phyloP scores from a whole-genome alignment of 1,140 invertebrate genomes.

The Aphelenchoides besseyi region DNA sequence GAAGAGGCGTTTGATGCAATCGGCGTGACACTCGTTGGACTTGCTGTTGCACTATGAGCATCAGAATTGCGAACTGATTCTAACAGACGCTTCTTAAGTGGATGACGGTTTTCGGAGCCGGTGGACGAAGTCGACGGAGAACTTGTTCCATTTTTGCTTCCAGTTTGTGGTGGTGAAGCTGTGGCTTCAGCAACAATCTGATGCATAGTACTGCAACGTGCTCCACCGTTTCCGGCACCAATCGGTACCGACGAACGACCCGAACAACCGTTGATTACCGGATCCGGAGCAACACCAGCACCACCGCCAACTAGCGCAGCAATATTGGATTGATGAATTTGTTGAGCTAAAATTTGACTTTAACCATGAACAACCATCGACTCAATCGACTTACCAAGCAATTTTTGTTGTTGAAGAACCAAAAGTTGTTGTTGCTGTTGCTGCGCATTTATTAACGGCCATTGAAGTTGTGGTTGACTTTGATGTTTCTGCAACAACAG shows the following conservation, averaged over 20 bases:
- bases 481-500: conserved; percentile 46
- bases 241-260: conserved; percentile 39
- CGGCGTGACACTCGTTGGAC: conserved; percentile 2
- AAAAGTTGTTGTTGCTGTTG: conserved; percentile 38
- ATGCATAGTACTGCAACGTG: conserved; percentile 15
- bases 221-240: conserved; percentile 11
- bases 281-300: conserved; percentile 42
- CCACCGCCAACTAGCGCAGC: conserved; percentile 46
- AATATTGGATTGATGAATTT: conserved; percentile 46
- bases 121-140: conserved; percentile 27
- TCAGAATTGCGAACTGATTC: conserved; percentile 27
- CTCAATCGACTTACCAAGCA: conserved; percentile 15
- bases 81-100: conserved; percentile 41
- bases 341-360: conserved; percentile 31
- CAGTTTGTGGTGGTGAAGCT: conserved; percentile 5
- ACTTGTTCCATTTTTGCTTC: conserved; percentile 16
- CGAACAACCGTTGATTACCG: conserved; percentile 40
- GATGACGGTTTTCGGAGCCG: conserved; percentile 33
- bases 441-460: not conserved
- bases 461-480: conserved; percentile 43
- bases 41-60: conserved; percentile 14
- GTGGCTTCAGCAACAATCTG: not conserved
- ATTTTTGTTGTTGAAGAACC: conserved; percentile 28
- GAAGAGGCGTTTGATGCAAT: conserved; percentile 14
- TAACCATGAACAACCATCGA: not conserved